Evolutionary conservation across 2,888 invertebrate genomes (phyloP).

Genomic region (Ornithoptera priamus): DNA sequence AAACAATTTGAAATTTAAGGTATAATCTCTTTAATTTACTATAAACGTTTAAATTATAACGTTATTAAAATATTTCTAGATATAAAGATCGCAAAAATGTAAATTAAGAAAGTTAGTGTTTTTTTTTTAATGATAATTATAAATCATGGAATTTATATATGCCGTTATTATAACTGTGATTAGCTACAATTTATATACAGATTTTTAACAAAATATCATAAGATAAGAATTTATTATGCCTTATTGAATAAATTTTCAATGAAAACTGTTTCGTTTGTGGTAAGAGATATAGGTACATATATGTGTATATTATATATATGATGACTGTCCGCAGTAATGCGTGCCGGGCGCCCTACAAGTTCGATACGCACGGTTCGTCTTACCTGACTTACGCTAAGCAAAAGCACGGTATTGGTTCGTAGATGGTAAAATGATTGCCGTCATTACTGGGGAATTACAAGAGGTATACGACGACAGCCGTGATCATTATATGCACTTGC

Average conservation of each 20-base stretch:
- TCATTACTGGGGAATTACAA: slow-evolving; percentile 70
- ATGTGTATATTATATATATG: background rate
- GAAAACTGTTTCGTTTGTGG: too few relatives aligned
- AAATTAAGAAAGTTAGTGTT: too few relatives aligned
- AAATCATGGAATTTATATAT: background rate
- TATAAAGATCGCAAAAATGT: too few relatives aligned
- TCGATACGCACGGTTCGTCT: slow-evolving; percentile 58
- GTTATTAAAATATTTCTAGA: too few relatives aligned
- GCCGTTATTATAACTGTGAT: background rate
- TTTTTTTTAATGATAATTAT: too few relatives aligned
- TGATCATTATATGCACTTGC: slow-evolving; percentile 57
- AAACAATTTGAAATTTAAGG: too few relatives aligned
- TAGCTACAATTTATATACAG: background rate
- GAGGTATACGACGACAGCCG: slow-evolving; percentile 47
- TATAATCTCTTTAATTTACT: too few relatives aligned
- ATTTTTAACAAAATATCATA: background rate
- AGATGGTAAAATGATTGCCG: slow-evolving; percentile 77
- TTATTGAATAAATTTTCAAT: too few relatives aligned
- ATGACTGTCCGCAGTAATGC: slow-evolving; percentile 26
- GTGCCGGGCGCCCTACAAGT: slow-evolving; percentile 45
- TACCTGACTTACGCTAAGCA: slow-evolving; percentile 46
- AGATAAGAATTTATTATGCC: too few relatives aligned
- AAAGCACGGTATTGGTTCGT: slow-evolving; percentile 63
- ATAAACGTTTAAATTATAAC: too few relatives aligned
- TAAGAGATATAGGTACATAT: too few relatives aligned